A percentile compares a stretch with the other conserved stretches of the same genome.
phyloP scores from a whole-genome alignment of 2,888 invertebrate genomes.

The Machimus rusticus region DNA sequence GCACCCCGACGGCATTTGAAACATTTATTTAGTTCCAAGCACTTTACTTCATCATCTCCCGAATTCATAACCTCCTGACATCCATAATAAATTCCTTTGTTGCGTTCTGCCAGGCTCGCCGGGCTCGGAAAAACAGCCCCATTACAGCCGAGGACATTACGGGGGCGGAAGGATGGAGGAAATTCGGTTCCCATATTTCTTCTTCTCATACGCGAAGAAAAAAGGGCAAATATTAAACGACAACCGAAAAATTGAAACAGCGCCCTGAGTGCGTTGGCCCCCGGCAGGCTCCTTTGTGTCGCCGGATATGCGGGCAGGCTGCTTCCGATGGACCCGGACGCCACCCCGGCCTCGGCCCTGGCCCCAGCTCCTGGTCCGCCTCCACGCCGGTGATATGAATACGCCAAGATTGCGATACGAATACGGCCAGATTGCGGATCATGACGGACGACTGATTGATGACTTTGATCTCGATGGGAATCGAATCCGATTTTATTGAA shows the following conservation, averaged over 20 bases:
- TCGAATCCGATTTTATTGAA: not conserved
- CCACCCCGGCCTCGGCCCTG: no score
- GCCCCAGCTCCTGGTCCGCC: no score
- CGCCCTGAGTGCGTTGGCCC: not conserved
- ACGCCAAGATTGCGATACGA: no score
- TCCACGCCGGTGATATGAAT: not conserved
- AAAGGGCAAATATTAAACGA: constrained; percentile 25
- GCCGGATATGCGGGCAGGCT: not conserved
- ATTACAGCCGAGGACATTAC: constrained; percentile 2
- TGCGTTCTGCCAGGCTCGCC: not conserved
- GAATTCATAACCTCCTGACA: not conserved
- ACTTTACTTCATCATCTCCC: constrained; percentile 14
- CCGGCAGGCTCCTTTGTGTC: not conserved
- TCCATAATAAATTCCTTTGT: constrained; percentile 10
- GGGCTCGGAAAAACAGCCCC: not conserved
- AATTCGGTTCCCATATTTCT: constrained; percentile 8
- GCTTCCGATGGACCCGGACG: not conserved
- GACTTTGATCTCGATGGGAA: not conserved
- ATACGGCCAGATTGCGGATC: not conserved
- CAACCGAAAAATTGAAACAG: constrained; percentile 18
- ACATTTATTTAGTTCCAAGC: constrained; percentile 24
- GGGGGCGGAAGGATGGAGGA: not conserved
- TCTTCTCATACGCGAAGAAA: not conserved
- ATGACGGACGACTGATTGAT: constrained; percentile 1
- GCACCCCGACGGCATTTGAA: not conserved